Evolutionary conservation across 2,888 invertebrate genomes (phyloP).

Genomic region (Drosophila merina): DNA sequence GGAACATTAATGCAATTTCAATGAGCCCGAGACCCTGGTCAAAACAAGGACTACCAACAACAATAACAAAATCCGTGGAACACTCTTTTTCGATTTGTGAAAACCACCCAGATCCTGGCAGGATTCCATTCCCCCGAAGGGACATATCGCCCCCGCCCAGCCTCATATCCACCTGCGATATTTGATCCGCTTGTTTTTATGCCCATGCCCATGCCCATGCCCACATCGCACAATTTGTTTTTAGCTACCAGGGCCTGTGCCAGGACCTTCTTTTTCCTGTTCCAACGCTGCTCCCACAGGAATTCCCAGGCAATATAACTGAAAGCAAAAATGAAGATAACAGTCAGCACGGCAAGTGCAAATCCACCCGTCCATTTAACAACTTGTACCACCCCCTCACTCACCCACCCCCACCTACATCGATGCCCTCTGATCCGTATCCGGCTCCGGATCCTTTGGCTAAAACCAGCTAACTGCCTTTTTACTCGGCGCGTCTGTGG

Average conservation of each 20-base stretch:
- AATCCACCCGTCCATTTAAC: constrained; percentile 83
- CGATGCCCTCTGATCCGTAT: constrained; percentile 5
- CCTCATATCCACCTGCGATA: constrained; percentile 35
- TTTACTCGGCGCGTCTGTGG: constrained; percentile 64
- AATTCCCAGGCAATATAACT: constrained; percentile 82
- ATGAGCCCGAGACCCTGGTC: constrained; percentile 63
- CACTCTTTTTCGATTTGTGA: constrained; percentile 81
- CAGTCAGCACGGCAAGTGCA: constrained; percentile 81
- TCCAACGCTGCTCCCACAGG: constrained; percentile 71
- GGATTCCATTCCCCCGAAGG: constrained; percentile 11
- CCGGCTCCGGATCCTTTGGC: constrained; percentile 36
- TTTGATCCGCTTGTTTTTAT: constrained; percentile 77
- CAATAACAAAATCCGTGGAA: constrained; percentile 46
- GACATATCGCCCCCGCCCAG: constrained; percentile 2
- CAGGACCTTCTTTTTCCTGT: not conserved
- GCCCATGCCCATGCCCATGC: constrained; percentile 40
- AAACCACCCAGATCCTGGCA: constrained; percentile 16
- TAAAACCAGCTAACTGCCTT: constrained; percentile 76
- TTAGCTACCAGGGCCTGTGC: constrained; percentile 36
- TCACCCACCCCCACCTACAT: not conserved
- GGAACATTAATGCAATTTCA: constrained; percentile 80
- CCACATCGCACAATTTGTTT: constrained; percentile 64
- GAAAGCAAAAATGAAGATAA: constrained; percentile 82
- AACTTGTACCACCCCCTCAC: constrained; percentile 59
- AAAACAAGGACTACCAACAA: constrained; percentile 42